Conservation (phyloP, 1,140 invertebrate species). For the Psix sp. region DNA sequence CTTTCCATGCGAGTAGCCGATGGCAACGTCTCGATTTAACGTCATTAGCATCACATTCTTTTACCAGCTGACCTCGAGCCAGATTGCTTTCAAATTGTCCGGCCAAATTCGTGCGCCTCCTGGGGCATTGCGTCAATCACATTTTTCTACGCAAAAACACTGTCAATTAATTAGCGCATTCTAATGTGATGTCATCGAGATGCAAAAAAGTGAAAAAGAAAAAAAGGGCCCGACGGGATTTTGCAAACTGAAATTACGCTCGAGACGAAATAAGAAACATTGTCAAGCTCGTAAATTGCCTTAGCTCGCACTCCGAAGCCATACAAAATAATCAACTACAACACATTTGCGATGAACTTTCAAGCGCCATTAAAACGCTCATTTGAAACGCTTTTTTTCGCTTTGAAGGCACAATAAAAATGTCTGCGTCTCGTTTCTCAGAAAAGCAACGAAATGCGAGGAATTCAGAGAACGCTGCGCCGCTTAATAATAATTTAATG, state of each 20-base stretch:
- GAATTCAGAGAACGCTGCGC: constrained; percentile 23
- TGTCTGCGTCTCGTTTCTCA: constrained; percentile 17
- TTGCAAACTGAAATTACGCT: too few relatives aligned
- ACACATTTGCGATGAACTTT: neutral
- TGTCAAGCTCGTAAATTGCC: too few relatives aligned
- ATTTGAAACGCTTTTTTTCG: constrained; percentile 15
- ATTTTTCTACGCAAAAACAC: neutral
- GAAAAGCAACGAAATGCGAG: constrained; percentile 22
- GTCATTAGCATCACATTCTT: constrained; percentile 60
- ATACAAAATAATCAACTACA: too few relatives aligned
- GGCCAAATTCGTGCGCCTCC: constrained; percentile 39
- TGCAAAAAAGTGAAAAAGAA: too few relatives aligned
- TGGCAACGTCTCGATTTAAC: constrained; percentile 58
- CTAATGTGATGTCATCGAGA: too few relatives aligned
- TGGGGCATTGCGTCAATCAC: constrained; percentile 37
- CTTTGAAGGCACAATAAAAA: constrained; percentile 31
- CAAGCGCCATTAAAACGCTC: constrained; percentile 3
- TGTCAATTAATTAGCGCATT: too few relatives aligned
- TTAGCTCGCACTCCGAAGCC: too few relatives aligned
- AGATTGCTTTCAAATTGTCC: constrained; percentile 57
- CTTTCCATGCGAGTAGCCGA: constrained; percentile 51
- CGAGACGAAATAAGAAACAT: too few relatives aligned
- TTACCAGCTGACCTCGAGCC: constrained; percentile 58
- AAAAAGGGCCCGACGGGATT: too few relatives aligned
- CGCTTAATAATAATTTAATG: constrained; percentile 41